Evolutionary conservation across 2,797 vertebrate genomes (phyloP).

Genomic region (Bovichtus diacanthus): DNA sequence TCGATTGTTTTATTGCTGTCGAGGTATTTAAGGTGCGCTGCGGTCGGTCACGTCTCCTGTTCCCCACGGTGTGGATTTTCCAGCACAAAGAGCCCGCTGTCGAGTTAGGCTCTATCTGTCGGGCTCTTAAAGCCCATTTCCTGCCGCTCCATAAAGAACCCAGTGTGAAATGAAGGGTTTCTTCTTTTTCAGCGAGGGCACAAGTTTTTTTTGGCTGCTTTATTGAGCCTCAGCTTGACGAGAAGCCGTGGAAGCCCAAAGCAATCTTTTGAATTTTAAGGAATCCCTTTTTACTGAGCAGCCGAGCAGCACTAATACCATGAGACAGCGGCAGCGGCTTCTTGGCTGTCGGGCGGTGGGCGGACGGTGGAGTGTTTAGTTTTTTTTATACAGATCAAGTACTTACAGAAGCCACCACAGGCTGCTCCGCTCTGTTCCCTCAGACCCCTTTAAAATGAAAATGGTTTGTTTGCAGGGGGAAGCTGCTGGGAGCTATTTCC

Average conservation of each 20-base stretch:
- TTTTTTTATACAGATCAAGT: slow-evolving; percentile 64
- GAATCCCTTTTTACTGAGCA: slow-evolving; percentile 64
- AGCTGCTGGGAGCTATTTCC: slow-evolving; percentile 54
- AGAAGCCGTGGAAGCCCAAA: slow-evolving; percentile 58
- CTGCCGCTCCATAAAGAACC: slow-evolving; percentile 57
- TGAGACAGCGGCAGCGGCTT: slow-evolving; percentile 51
- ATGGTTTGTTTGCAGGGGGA: slow-evolving; percentile 44
- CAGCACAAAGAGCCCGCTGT: slow-evolving; percentile 47
- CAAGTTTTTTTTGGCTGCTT: slow-evolving; percentile 42
- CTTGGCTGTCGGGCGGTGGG: slow-evolving; percentile 50
- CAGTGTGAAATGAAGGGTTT: slow-evolving; percentile 62
- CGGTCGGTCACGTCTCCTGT: background rate
- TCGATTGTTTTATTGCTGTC: slow-evolving; percentile 6
- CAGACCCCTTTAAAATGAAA: slow-evolving; percentile 42
- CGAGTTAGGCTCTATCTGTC: slow-evolving; percentile 20
- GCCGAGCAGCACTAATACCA: slow-evolving; percentile 63
- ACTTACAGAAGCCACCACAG: slow-evolving; percentile 53
- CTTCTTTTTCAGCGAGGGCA: slow-evolving; percentile 45
- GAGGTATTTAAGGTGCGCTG: slow-evolving; percentile 5
- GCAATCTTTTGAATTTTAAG: slow-evolving; percentile 69
- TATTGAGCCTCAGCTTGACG: slow-evolving; percentile 40
- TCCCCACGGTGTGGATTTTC: slow-evolving; percentile 31
- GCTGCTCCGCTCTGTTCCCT: slow-evolving; percentile 44
- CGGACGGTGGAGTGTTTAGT: slow-evolving; percentile 58
- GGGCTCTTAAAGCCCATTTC: slow-evolving; percentile 57